Evolutionary conservation across 2,797 vertebrate species (phyloP).

Genomic region (Catharus ustulatus): DNA sequence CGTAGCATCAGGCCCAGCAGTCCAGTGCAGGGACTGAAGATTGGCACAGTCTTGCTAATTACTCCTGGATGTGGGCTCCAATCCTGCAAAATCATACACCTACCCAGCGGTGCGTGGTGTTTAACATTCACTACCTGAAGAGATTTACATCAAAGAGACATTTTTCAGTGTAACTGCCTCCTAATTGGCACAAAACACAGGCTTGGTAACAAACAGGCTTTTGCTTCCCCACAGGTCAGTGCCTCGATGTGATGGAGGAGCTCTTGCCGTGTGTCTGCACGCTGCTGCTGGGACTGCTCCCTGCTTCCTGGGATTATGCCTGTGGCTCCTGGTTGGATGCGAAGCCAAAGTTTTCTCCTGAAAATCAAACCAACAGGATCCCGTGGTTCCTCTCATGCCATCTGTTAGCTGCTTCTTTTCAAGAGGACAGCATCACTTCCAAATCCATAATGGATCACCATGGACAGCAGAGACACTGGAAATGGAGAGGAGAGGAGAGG

Average conservation of each 20-base stretch:
- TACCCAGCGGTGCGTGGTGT: conserved; percentile 15
- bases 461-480: background rate
- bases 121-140: conserved; percentile 66
- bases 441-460: background rate
- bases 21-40: background rate
- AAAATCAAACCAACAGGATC: background rate
- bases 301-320: background rate
- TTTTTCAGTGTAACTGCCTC: conserved; percentile 49
- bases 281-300: background rate
- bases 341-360: background rate
- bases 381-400: background rate
- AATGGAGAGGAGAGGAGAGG: background rate
- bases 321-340: background rate
- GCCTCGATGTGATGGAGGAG: background rate
- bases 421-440: background rate
- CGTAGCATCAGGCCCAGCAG: background rate
- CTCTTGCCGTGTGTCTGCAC: background rate
- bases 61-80: background rate
- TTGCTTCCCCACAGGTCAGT: conserved; percentile 7
- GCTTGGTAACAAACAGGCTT: conserved; percentile 30
- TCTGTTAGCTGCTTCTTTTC: background rate
- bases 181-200: conserved; percentile 58
- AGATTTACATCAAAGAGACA: conserved; percentile 48
- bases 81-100: conserved; percentile 33
- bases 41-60: conserved; percentile 47